Evolutionary conservation across 2,113 vertebrate species (phyloP).

Genomic region (Coracopsis vasa): DNA sequence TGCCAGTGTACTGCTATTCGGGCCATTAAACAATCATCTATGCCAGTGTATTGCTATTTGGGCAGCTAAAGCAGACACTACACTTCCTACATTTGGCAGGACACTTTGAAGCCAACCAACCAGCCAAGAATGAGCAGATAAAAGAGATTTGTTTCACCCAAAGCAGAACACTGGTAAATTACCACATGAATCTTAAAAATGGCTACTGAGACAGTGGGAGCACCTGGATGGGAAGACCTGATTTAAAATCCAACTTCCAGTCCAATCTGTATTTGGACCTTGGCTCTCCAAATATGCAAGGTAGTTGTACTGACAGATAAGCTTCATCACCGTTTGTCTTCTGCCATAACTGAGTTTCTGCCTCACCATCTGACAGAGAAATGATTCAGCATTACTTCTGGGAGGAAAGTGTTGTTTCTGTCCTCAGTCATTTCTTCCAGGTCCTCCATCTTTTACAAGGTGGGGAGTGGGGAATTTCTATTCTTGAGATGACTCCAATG

Average conservation of each 20-base stretch:
- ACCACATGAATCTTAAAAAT: not conserved
- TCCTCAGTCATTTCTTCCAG: not conserved
- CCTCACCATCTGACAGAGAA: not conserved
- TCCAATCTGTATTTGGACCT: not conserved
- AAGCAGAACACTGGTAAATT: not conserved
- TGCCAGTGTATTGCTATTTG: rapidly evolving
- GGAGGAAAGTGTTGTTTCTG: not conserved
- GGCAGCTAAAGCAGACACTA: not conserved
- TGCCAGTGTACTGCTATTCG: rapidly evolving
- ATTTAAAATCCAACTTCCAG: not conserved
- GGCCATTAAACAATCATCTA: not conserved
- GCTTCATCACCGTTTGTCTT: not conserved
- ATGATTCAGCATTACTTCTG: not conserved
- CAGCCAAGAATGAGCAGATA: not conserved
- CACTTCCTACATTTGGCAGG: not conserved
- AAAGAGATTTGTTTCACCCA: not conserved
- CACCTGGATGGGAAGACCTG: not conserved
- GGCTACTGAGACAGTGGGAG: not conserved
- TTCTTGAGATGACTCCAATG: not conserved
- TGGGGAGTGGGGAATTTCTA: not conserved
- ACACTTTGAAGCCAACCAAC: not conserved
- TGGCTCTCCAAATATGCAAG: not conserved
- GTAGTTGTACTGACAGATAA: not conserved
- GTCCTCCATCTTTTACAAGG: not conserved
- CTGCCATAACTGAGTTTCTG: conserved; percentile 27